These are phyloP conservation scores for Saxidomus purpurata DNA, from an alignment of 1,140 invertebrate genomes.

Conservation along the genomic window DNA sequence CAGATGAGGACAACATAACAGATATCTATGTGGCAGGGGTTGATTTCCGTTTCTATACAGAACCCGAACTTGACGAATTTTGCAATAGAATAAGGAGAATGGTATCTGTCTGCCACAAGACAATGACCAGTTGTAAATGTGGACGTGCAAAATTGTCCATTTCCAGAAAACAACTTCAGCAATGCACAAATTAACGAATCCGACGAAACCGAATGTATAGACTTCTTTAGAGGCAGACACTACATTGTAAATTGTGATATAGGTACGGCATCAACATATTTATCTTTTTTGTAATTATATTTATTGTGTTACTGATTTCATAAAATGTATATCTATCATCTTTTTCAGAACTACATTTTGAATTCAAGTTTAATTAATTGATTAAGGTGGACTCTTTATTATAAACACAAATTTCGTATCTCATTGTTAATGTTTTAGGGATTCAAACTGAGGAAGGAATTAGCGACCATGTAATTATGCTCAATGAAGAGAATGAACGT, in stretches of 20 bases:
- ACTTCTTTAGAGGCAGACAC: not conserved
- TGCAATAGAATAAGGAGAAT: not conserved
- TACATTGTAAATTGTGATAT: too few species aligned
- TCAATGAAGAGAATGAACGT: not conserved
- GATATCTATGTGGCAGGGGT: not conserved
- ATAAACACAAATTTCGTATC: too few species aligned
- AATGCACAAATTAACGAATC: not conserved
- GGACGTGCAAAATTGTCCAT: too few species aligned
- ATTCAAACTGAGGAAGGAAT: not conserved
- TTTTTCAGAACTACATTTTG: too few species aligned
- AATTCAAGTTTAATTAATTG: too few species aligned
- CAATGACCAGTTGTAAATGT: too few species aligned
- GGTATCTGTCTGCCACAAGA: not conserved
- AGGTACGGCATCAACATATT: too few species aligned
- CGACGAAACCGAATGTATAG: not conserved
- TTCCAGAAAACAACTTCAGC: not conserved
- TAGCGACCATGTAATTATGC: not conserved
- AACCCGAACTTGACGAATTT: not conserved
- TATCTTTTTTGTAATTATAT: too few species aligned
- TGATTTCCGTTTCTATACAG: not conserved
- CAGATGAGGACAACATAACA: not conserved
- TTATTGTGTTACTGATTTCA: too few species aligned
- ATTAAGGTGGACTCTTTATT: too few species aligned
- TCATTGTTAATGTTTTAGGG: not conserved
- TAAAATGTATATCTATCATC: too few species aligned